Conservation (phyloP, 2,888 invertebrate genomes). For the Machimus atricapillus region DNA sequence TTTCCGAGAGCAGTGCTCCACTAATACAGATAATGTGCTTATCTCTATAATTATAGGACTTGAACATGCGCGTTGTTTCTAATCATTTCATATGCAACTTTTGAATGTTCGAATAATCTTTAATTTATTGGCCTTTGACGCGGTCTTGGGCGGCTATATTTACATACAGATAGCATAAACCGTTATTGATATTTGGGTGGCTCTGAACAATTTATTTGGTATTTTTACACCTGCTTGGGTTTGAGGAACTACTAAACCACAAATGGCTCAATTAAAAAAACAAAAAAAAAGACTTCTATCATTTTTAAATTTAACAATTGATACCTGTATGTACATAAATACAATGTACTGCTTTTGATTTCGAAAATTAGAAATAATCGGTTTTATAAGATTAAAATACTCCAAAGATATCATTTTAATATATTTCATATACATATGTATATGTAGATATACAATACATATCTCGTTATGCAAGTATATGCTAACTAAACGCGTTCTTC, state of each 20-base stretch:
- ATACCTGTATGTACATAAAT: no score
- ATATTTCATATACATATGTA: no score
- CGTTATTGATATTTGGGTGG: not conserved
- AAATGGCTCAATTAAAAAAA: not conserved
- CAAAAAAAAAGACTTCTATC: not conserved
- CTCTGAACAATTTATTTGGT: not conserved
- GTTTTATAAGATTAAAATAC: no score
- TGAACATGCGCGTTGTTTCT: not conserved
- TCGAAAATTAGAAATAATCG: no score
- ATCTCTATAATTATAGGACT: not conserved
- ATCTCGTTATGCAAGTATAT: no score
- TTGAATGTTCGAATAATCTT: not conserved
- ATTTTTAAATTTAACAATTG: not conserved
- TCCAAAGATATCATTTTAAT: no score
- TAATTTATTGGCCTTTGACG: not conserved
- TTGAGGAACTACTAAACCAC: not conserved
- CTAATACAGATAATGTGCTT: not conserved
- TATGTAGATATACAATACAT: no score
- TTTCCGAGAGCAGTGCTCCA: not conserved
- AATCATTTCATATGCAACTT: not conserved
- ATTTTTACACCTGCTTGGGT: not conserved
- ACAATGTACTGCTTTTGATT: no score
- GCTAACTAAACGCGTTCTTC: no score
- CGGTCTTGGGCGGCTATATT: not conserved
- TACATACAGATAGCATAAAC: not conserved